Percentiles rank a stretch among this genome's conserved stretches.
Conservation (phyloP, 1,140 invertebrate species). For the Aphis gossypii region DNA sequence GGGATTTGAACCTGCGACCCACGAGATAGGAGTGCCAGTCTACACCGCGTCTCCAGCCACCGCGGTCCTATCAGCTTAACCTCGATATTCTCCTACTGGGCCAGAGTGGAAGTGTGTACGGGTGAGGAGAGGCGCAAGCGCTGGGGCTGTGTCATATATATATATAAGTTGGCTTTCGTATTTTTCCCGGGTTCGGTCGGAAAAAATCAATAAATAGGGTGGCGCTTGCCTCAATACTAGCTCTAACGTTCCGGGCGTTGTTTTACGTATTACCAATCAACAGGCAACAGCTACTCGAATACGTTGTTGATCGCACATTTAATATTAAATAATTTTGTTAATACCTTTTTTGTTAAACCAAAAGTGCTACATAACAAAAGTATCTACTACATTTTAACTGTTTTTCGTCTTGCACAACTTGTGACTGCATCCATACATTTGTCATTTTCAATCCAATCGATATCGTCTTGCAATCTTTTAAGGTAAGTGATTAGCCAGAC, state of each 20-base stretch:
- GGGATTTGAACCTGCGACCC: no score
- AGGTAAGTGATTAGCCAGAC: not conserved
- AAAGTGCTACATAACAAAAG: not conserved
- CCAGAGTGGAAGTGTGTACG: no score
- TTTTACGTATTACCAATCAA: not conserved
- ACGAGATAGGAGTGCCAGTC: no score
- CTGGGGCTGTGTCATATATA: no score
- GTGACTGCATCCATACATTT: no score
- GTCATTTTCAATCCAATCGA: not conserved
- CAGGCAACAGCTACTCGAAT: not conserved
- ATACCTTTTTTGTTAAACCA: not conserved
- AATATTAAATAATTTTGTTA: not conserved
- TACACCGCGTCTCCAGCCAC: no score
- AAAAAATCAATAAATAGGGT: not conserved
- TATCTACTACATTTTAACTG: no score
- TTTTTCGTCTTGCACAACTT: not conserved
- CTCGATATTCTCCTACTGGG: no score
- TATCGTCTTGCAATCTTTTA: not conserved
- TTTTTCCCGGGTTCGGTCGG: not conserved
- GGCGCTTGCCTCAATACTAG: not conserved
- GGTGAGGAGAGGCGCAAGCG: no score
- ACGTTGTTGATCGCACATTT: not conserved
- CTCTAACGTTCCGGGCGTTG: not conserved
- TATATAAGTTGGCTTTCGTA: not conserved
- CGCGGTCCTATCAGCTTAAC: no score